These are phyloP conservation scores for Helogale parvula DNA, from an alignment of 2,113 vertebrate genomes.

Conservation along the genomic window DNA sequence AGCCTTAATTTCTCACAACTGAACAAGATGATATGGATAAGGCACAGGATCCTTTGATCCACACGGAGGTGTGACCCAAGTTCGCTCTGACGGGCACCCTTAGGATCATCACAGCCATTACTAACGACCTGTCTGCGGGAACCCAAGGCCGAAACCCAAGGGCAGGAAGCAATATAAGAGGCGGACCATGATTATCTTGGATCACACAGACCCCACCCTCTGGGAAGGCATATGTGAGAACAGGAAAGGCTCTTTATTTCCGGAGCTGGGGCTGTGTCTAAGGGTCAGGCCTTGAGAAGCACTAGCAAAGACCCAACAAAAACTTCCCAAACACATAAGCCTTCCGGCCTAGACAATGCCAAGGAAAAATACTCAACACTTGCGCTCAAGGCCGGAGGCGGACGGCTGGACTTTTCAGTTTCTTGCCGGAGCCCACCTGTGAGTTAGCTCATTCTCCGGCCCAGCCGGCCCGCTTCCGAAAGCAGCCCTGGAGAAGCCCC, in stretches of 20 bases:
- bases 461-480: not conserved
- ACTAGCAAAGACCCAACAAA: constrained; percentile 21
- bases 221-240: not conserved
- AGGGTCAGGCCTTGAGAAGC: not conserved
- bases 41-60: not conserved
- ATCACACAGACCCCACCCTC: no score
- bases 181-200: not conserved
- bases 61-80: not conserved
- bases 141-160: not conserved
- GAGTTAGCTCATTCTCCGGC: not conserved
- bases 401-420: not conserved
- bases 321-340: constrained; percentile 43
- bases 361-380: not conserved
- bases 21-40: not conserved
- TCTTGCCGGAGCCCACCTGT: no score
- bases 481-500: not conserved
- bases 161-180: constrained; percentile 36
- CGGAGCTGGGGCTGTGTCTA: not conserved
- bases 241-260: constrained; percentile 55
- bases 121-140: not conserved
- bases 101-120: not conserved
- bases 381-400: not conserved
- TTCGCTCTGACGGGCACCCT: no score
- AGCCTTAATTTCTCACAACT: not conserved
- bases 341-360: constrained; percentile 18